Evolutionary conservation across 1,140 invertebrate genomes (phyloP), one percentile per base, ranked within the genome.

Genomic region (Octopus sinensis): DNA sequence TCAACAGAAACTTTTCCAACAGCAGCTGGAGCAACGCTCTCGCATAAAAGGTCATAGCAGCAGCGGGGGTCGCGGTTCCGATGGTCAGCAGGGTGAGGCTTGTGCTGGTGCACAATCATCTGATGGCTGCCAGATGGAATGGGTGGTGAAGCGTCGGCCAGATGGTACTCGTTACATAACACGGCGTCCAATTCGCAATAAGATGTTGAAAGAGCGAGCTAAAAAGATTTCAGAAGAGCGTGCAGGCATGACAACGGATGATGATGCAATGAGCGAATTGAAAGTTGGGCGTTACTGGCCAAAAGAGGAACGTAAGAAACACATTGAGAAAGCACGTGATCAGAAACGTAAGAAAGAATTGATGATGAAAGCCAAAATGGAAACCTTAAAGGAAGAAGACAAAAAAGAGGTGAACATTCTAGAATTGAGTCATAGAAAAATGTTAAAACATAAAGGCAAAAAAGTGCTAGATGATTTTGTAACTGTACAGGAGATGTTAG

Each of bases 121-220:
- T 68, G 75, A 81, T 7, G 78, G 78, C 73, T 84, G 85, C 73
- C 85, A 89, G 81, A 94, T 94, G 94, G 94, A 95, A 82, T 95
- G 94, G 94, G 95, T 95, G 87, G 94, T 96, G 1, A 96, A 96
- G 86, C 92, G 94, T 53, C 91, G 95, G 78, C 93, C 94, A 4
- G 95, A 96, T 87, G 95, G 95, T 5, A 94, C 94, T 0, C 91
- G 95, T 71, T 96, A 96, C 87, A 95, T 96, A 83, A 94, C 95
- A 0, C 91, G 94, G 62, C 90, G 95, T 43, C 94, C 94, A 6
- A 92, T 94, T 0, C 90, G 94, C 62, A 95, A 93, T 89, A 92
- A 93, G 82, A 91, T 95, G 56, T 89, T 95, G 52, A 94, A 93
- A 86, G 94, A 95, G 85, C 88, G 95, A 53, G 94, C 94, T 30